phyloP scores from a whole-genome alignment of 2,797 vertebrate species.

The Moxostoma hubbsi region DNA sequence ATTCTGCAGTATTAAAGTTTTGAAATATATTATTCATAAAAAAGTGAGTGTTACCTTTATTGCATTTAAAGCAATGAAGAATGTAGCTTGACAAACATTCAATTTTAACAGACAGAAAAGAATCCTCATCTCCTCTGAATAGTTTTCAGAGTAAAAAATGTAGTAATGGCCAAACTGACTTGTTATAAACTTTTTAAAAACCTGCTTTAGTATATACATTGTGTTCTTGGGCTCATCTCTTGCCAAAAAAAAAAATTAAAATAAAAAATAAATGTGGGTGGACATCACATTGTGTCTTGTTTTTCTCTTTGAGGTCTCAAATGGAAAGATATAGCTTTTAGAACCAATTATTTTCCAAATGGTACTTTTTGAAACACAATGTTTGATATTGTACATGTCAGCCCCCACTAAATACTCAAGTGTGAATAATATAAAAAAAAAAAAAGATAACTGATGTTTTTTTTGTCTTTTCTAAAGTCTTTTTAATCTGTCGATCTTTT shows the following conservation, averaged over 20 bases:
- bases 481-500: constrained; percentile 53
- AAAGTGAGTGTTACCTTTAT: constrained; percentile 99
- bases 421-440: constrained; percentile 87
- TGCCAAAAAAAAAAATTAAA: constrained; percentile 49
- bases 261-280: constrained; percentile 75
- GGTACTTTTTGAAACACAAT: constrained; percentile 97
- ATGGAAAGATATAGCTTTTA: constrained; percentile 91
- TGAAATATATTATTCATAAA: constrained; percentile 99
- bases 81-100: constrained; percentile 99
- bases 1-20: constrained; percentile 99
- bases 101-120: constrained; percentile 99
- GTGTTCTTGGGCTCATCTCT: constrained; percentile 98
- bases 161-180: constrained; percentile 99
- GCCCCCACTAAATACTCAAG: constrained; percentile 92
- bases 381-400: constrained; percentile 99
- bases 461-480: constrained; percentile 59
- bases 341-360: constrained; percentile 91
- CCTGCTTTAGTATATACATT: constrained; percentile 99
- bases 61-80: constrained; percentile 99
- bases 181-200: constrained; percentile 99
- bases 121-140: constrained; percentile 86
- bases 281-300: constrained; percentile 88
- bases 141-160: constrained; percentile 98
- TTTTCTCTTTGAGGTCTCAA: constrained; percentile 93
- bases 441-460: constrained; percentile 79